Percentiles rank a stretch among this genome's conserved stretches.
These are phyloP conservation scores for Chamaedrilus cognettii DNA, from an alignment of 2,888 invertebrate genomes.

Conservation along the genomic window DNA sequence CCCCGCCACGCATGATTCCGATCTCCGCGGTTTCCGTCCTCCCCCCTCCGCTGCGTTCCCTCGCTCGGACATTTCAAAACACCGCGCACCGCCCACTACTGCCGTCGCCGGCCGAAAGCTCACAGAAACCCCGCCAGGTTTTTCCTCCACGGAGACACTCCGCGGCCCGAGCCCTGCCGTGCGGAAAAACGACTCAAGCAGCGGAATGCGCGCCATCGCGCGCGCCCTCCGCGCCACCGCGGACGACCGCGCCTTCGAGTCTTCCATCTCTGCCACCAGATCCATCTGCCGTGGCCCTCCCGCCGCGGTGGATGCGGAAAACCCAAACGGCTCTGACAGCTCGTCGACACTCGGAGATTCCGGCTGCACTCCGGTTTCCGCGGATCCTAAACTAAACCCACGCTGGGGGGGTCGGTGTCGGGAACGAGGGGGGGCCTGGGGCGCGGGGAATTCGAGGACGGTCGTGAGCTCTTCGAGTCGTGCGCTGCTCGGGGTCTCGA, in stretches of 20 bases:
- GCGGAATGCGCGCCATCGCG: not conserved
- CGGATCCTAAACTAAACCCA: slow-evolving; percentile 4
- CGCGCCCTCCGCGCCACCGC: too few relatives aligned
- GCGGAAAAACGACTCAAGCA: not conserved
- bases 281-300: not conserved
- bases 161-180: not conserved
- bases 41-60: too few relatives aligned
- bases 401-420: not conserved
- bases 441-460: slow-evolving; percentile 19
- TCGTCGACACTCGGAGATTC: too few relatives aligned
- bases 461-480: slow-evolving; percentile 54
- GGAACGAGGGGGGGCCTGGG: not conserved
- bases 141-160: not conserved
- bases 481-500: slow-evolving; percentile 73
- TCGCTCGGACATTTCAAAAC: too few relatives aligned
- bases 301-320: not conserved
- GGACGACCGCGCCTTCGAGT: not conserved
- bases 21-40: too few relatives aligned
- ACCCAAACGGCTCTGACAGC: too few relatives aligned
- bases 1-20: too few relatives aligned
- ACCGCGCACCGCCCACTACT: too few relatives aligned
- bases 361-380: slow-evolving; percentile 20
- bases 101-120: too few relatives aligned
- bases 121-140: too few relatives aligned
- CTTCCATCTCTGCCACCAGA: not conserved